These are phyloP conservation scores for Ethmia dodecea DNA, from an alignment of 2,888 invertebrate genomes.

Conservation along the genomic window DNA sequence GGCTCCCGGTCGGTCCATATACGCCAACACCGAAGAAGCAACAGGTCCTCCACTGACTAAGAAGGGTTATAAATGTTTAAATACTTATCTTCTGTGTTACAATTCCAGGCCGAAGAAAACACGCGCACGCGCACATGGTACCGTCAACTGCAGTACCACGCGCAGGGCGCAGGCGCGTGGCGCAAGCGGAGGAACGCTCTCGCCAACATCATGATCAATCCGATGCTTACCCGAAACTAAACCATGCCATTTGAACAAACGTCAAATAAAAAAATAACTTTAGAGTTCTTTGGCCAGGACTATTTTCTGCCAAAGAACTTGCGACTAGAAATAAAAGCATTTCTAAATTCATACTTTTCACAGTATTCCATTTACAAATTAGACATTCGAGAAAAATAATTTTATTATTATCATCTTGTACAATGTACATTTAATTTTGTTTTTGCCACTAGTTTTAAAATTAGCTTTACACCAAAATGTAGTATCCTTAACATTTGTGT, in stretches of 20 bases:
- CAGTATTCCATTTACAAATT: slow-evolving; percentile 6
- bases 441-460: slow-evolving; percentile 66
- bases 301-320: slow-evolving; percentile 9
- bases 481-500: slow-evolving; percentile 43
- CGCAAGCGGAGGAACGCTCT: slow-evolving; percentile 93
- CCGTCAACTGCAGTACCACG: slow-evolving; percentile 92
- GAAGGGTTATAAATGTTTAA: too few species aligned
- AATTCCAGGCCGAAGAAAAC: slow-evolving; percentile 91
- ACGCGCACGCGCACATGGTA: slow-evolving; percentile 93
- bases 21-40: too few species aligned
- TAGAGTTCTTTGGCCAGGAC: too few species aligned
- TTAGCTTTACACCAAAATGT: slow-evolving; percentile 75
- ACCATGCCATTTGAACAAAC: not conserved
- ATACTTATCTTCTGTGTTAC: slow-evolving; percentile 16
- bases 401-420: slow-evolving; percentile 1
- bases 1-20: too few species aligned
- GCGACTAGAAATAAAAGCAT: slow-evolving; percentile 3
- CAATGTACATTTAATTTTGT: slow-evolving; percentile 20
- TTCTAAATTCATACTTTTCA: not conserved
- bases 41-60: too few species aligned
- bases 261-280: too few species aligned
- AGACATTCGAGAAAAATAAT: slow-evolving; percentile 6
- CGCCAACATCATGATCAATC: slow-evolving; percentile 98
- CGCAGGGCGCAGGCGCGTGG: slow-evolving; percentile 95
- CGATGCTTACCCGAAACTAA: slow-evolving; percentile 80